Evolutionary conservation across 2,113 vertebrate species (phyloP).

Genomic region (Tupaia tana): DNA sequence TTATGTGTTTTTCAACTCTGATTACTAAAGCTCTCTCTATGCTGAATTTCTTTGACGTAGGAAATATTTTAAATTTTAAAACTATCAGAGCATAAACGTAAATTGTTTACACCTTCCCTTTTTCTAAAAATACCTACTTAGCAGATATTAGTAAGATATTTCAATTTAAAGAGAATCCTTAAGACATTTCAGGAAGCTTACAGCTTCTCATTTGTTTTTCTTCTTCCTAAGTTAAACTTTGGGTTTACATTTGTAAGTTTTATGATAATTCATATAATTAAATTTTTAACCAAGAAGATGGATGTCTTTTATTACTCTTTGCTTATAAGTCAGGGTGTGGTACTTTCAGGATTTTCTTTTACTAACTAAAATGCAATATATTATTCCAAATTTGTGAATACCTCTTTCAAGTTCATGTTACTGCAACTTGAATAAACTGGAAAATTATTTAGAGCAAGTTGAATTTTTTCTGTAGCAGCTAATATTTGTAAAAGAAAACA

Average conservation of each 20-base stretch:
- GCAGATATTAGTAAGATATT: background rate
- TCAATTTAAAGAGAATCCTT: constrained; percentile 29
- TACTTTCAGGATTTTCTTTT: constrained; percentile 23
- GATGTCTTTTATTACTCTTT: background rate
- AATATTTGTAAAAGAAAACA: background rate
- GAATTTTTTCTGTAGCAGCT: background rate
- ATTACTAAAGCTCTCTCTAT: background rate
- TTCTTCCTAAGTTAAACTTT: background rate
- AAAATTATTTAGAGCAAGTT: constrained; percentile 18
- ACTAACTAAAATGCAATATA: constrained; percentile 1
- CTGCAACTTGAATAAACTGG: background rate
- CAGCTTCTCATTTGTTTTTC: background rate
- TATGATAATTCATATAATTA: constrained; percentile 13
- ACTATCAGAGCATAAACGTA: background rate
- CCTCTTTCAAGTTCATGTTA: background rate
- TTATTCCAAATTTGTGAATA: background rate
- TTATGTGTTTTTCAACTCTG: constrained; percentile 8
- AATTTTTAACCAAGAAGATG: background rate
- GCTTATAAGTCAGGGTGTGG: background rate
- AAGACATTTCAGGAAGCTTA: background rate
- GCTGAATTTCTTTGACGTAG: background rate
- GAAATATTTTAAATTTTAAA: constrained; percentile 49
- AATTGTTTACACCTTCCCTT: background rate
- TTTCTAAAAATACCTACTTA: background rate
- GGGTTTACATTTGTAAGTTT: constrained; percentile 13